Conservation (phyloP, 2,797 vertebrate species). For the Schizopygopsis pylzovi region DNA sequence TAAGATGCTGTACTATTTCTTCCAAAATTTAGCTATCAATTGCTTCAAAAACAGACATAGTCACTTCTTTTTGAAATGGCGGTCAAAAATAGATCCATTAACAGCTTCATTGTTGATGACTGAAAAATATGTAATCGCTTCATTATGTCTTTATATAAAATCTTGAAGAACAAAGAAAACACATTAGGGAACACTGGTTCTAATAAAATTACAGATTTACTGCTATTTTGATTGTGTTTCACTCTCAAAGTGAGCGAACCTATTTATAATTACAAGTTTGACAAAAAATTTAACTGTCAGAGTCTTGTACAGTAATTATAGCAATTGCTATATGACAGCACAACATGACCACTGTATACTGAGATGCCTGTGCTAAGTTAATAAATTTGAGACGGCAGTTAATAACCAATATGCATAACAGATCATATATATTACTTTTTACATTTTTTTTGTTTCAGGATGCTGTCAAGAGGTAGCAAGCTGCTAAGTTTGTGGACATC, state of each 20-base stretch:
- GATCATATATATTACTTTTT: neutral
- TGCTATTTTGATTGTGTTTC: neutral
- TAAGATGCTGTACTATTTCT: too few relatives aligned
- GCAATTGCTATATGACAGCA: neutral
- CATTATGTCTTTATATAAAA: neutral
- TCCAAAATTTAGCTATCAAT: too few relatives aligned
- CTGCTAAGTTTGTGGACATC: conserved; percentile 90
- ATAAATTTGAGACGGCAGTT: neutral
- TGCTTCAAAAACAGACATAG: too few relatives aligned
- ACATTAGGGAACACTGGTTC: neutral
- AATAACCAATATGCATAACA: neutral
- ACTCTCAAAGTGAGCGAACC: too few relatives aligned
- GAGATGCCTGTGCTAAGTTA: neutral
- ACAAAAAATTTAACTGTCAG: rapidly evolving
- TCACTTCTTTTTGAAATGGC: too few relatives aligned
- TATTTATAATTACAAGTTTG: neutral
- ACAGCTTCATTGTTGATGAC: neutral
- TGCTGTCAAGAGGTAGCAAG: conserved; percentile 86
- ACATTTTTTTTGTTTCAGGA: conserved; percentile 71
- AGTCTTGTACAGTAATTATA: neutral
- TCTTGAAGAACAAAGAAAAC: neutral
- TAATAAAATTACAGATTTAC: neutral
- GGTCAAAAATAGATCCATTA: neutral
- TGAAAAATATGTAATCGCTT: neutral
- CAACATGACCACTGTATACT: neutral